A percentile compares a stretch with the other conserved stretches of the same genome.
Conservation (phyloP, 2,797 vertebrate genomes). For the Phrynocephalus forsythii region DNA sequence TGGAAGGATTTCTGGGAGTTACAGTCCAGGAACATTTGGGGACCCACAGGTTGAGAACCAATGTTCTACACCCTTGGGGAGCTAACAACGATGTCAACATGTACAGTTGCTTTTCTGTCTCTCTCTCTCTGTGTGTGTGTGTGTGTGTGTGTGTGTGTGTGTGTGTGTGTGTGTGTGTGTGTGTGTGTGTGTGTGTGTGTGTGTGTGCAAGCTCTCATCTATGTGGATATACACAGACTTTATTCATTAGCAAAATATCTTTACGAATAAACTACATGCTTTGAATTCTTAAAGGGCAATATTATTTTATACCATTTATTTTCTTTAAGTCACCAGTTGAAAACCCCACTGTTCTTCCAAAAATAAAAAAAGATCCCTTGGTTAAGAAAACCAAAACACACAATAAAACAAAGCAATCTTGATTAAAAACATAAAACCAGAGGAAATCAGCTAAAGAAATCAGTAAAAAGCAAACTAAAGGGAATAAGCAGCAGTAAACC, state of each 20-base stretch:
- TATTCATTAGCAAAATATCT: constrained; percentile 22
- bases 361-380: not conserved
- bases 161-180: too few relatives aligned
- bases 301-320: not conserved
- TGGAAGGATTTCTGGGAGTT: too few relatives aligned
- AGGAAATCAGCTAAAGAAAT: too few relatives aligned
- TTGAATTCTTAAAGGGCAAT: not conserved
- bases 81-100: constrained; percentile 33
- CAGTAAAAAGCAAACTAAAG: too few relatives aligned
- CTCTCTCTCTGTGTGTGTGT: not conserved
- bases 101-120: constrained; percentile 52
- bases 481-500: too few relatives aligned
- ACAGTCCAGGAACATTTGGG: too few relatives aligned
- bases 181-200: too few relatives aligned
- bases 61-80: too few relatives aligned
- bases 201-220: constrained; percentile 13
- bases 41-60: too few relatives aligned
- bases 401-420: too few relatives aligned
- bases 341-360: too few relatives aligned
- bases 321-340: not conserved
- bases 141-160: constrained; percentile 4
- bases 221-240: not conserved
- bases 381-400: not conserved
- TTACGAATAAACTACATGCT: not conserved
- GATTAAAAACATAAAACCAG: too few relatives aligned